Evolutionary conservation across 2,888 invertebrate genomes (phyloP).

Genomic region (Oxytorus armatus): DNA sequence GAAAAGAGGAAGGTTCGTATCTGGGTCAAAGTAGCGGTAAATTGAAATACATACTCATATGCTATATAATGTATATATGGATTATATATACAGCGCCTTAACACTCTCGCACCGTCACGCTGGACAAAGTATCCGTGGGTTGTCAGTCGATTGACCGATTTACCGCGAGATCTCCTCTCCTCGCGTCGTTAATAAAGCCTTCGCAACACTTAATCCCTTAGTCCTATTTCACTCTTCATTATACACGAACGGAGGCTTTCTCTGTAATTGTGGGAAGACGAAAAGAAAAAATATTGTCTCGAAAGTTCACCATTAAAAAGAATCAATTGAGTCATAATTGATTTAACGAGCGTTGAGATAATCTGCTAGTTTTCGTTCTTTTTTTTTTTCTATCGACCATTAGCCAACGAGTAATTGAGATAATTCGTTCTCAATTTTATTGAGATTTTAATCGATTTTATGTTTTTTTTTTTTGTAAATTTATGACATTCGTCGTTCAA

Average conservation of each 20-base stretch:
- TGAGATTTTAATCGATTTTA: background rate
- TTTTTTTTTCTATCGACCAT: background rate
- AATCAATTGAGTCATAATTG: background rate
- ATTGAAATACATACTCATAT: constrained; percentile 54
- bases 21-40: constrained; percentile 70
- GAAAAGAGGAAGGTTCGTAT: constrained; percentile 49
- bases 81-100: background rate
- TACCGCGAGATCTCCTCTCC: constrained; percentile 50
- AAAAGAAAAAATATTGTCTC: background rate
- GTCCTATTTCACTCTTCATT: constrained; percentile 2
- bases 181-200: background rate
- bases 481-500: no score
- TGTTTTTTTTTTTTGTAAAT: background rate
- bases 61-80: constrained; percentile 2
- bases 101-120: constrained; percentile 17
- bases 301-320: constrained; percentile 4
- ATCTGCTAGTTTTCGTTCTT: background rate
- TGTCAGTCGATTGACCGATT: constrained; percentile 73
- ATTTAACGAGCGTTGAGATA: background rate
- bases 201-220: constrained; percentile 11
- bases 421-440: no score
- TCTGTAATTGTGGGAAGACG: background rate
- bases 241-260: background rate
- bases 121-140: constrained; percentile 58
- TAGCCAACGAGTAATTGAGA: background rate